Conservation (phyloP, 1,140 invertebrate genomes). For the Metopolophium dirhodum region DNA sequence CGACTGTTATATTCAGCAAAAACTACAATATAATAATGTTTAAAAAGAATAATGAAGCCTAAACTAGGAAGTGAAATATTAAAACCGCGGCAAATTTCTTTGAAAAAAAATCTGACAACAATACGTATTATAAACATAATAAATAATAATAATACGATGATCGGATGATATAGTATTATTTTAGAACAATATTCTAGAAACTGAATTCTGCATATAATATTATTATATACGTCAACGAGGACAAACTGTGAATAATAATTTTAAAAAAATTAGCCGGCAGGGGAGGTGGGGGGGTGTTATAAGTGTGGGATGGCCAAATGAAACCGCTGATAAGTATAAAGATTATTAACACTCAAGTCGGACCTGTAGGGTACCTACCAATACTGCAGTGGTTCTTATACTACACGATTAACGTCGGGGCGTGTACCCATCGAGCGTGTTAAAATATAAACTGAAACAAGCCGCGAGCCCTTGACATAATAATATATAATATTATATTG, state of each 20-base stretch:
- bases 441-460: neutral
- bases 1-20: neutral
- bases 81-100: neutral
- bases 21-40: neutral
- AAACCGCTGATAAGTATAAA: neutral
- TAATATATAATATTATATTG: too few relatives aligned
- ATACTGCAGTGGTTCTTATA: neutral
- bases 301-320: neutral
- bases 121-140: neutral
- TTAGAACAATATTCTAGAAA: neutral
- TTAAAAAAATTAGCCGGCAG: neutral
- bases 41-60: conserved; percentile 2
- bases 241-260: neutral
- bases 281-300: too few relatives aligned
- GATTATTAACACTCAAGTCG: neutral
- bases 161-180: neutral
- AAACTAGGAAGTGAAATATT: neutral
- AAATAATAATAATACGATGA: neutral
- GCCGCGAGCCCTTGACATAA: neutral
- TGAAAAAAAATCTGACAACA: neutral
- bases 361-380: neutral
- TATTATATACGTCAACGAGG: neutral
- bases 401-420: neutral
- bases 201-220: neutral
- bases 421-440: neutral